These are phyloP conservation scores for Alviniconcha strummeri DNA, from an alignment of 2,888 invertebrate species.

Conservation along the genomic window DNA sequence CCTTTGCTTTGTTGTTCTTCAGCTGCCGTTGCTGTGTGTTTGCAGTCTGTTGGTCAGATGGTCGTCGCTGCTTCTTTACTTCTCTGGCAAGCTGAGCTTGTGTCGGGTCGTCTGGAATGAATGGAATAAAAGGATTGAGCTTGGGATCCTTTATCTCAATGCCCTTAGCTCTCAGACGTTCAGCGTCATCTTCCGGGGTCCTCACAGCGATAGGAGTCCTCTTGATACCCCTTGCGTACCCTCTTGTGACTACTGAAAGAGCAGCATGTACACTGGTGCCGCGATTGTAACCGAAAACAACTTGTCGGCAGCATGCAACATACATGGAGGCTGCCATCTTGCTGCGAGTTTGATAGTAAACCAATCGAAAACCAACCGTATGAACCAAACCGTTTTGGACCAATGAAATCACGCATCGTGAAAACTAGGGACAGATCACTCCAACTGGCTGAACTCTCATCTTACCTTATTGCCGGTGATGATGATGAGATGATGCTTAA, in stretches of 20 bases:
- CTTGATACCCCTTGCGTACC: constrained; percentile 37
- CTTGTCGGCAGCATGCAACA: constrained; percentile 29
- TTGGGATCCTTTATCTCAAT: constrained; percentile 34
- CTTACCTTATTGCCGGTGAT: too few species aligned
- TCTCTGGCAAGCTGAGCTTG: constrained; percentile 34
- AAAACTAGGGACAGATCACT: too few species aligned
- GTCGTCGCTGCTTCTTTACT: neutral
- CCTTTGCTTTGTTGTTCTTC: neutral
- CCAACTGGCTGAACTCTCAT: too few species aligned
- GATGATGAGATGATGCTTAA: too few species aligned
- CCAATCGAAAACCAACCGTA: too few species aligned
- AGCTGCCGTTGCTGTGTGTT: neutral
- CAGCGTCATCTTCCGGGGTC: constrained; percentile 34
- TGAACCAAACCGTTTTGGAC: too few species aligned
- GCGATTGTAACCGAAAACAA: neutral
- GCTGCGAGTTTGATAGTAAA: neutral
- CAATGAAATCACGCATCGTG: too few species aligned
- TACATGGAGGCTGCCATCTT: constrained; percentile 42
- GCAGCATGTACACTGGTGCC: neutral
- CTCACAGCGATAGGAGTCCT: constrained; percentile 29
- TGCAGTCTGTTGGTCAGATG: constrained; percentile 11
- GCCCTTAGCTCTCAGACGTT: constrained; percentile 19
- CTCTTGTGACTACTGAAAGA: constrained; percentile 21
- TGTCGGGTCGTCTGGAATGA: constrained; percentile 40
- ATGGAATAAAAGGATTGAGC: constrained; percentile 37